A percentile compares a stretch with the other conserved stretches of the same genome.
These are phyloP conservation scores for Watsonalla cultraria DNA, from an alignment of 2,888 invertebrate species.

Conservation along the genomic window DNA sequence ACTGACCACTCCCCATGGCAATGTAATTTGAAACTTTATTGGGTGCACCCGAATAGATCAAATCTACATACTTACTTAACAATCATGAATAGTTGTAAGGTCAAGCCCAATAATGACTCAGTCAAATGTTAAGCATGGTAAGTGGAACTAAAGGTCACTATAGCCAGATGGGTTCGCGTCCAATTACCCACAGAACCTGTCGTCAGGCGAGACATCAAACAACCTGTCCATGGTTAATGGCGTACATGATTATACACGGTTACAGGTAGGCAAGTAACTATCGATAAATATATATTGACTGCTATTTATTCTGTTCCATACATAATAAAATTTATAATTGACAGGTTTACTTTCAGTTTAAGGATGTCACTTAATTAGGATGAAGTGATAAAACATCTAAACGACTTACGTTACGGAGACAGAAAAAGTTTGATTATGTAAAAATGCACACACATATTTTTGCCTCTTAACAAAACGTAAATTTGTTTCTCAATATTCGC, in stretches of 20 bases:
- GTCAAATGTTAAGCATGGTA: conserved; percentile 19
- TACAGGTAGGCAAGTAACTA: background rate
- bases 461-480: too few relatives aligned
- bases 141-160: conserved; percentile 23
- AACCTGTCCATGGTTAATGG: background rate
- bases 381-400: too few relatives aligned
- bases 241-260: background rate
- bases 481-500: too few relatives aligned
- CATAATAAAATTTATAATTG: background rate
- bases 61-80: background rate
- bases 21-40: too few relatives aligned
- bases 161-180: conserved; percentile 28
- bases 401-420: too few relatives aligned
- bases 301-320: background rate
- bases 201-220: conserved; percentile 6
- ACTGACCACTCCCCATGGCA: too few relatives aligned
- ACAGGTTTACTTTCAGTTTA: too few relatives aligned
- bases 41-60: too few relatives aligned
- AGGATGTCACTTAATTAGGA: too few relatives aligned
- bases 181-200: conserved; percentile 41
- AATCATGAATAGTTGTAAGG: conserved; percentile 19
- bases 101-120: conserved; percentile 23
- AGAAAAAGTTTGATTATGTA: too few relatives aligned
- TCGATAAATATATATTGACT: background rate
- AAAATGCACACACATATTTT: too few relatives aligned